Evolutionary conservation across 2,888 invertebrate species (phyloP).

Genomic region (Nebria salina): DNA sequence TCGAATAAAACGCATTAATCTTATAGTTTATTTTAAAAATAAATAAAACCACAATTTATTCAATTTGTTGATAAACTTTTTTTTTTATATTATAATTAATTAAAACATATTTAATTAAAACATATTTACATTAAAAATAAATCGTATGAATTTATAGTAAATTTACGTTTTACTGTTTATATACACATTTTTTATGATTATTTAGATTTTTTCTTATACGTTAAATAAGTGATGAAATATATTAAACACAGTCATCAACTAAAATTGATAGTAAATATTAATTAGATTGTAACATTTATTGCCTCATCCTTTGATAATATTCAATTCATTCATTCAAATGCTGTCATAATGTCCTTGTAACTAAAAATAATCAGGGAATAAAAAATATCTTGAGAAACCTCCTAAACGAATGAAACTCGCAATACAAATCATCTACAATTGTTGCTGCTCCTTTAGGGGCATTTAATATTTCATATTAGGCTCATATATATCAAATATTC

Average conservation of each 20-base stretch:
- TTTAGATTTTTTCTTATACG: not conserved
- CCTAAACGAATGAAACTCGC: not conserved
- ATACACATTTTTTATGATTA: not conserved
- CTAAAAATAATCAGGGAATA: slow-evolving; percentile 5
- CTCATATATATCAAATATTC: no score
- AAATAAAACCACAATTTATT: not conserved
- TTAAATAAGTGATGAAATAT: slow-evolving; percentile 31
- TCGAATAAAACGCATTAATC: no score
- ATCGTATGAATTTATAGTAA: not conserved
- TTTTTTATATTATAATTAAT: no score
- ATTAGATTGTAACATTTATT: slow-evolving; percentile 39
- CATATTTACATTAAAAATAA: not conserved
- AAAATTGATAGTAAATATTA: slow-evolving; percentile 39
- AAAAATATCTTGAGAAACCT: not conserved
- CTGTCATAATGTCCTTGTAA: slow-evolving; percentile 5
- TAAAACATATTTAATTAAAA: not conserved
- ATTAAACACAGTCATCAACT: slow-evolving; percentile 23
- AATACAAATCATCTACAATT: not conserved
- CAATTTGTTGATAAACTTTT: not conserved
- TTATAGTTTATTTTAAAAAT: not conserved
- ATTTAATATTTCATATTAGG: no score
- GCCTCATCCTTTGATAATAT: slow-evolving; percentile 32
- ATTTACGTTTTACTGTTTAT: not conserved
- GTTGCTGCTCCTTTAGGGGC: not conserved
- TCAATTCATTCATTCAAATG: slow-evolving; percentile 26